Evolutionary conservation across 2,797 vertebrate genomes (phyloP).

Genomic region (Cottoperca gobio): DNA sequence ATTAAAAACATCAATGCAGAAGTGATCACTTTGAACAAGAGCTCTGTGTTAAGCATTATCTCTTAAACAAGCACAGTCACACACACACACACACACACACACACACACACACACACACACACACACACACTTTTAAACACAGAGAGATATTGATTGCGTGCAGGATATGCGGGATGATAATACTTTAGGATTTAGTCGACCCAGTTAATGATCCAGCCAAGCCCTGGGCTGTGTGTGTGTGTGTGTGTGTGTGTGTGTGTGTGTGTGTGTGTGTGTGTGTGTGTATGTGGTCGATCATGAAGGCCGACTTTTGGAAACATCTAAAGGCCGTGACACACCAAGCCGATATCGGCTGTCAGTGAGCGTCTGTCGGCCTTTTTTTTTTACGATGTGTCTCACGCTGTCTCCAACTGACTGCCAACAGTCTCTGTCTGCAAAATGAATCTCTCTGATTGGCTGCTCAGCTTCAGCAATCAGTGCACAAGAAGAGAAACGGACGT

Average conservation of each 20-base stretch:
- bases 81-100: slow-evolving; percentile 6
- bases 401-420: too few species aligned
- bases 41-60: slow-evolving; percentile 71
- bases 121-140: slow-evolving; percentile 10
- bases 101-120: not conserved
- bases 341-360: too few species aligned
- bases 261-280: not conserved
- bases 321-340: too few species aligned
- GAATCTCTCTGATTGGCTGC: too few species aligned
- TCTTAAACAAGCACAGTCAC: slow-evolving; percentile 42
- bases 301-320: slow-evolving; percentile 37
- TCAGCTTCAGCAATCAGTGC: too few species aligned
- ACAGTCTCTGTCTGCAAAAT: too few species aligned
- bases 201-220: slow-evolving; percentile 52
- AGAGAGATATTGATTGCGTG: slow-evolving; percentile 25
- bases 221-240: not conserved
- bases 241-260: not conserved
- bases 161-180: slow-evolving; percentile 49
- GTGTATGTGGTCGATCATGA: not conserved
- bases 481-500: too few species aligned
- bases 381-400: too few species aligned
- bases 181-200: slow-evolving; percentile 63
- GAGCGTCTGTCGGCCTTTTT: too few species aligned
- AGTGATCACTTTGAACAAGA: slow-evolving; percentile 59
- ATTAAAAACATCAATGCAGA: slow-evolving; percentile 73